Conservation (phyloP, 2,888 invertebrate genomes). For the Rosalia funebris region DNA sequence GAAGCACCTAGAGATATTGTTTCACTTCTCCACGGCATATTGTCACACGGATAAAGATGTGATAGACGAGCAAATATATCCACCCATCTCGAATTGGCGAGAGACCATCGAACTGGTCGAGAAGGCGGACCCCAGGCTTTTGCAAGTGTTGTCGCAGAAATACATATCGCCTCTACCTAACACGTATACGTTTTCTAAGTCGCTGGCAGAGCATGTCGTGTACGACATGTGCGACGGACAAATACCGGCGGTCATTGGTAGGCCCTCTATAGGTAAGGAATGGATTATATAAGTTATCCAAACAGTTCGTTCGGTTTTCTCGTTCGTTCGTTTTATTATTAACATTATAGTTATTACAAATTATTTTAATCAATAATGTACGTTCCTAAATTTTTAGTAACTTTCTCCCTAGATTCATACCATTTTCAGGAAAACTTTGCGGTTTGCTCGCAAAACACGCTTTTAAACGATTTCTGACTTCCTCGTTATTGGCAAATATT, state of each 20-base stretch:
- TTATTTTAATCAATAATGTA: too few species aligned
- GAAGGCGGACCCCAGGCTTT: constrained; percentile 67
- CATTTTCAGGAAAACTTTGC: too few species aligned
- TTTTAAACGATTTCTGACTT: too few species aligned
- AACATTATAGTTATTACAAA: too few species aligned
- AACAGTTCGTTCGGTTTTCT: not conserved
- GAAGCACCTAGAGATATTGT: constrained; percentile 66
- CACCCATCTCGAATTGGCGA: constrained; percentile 75
- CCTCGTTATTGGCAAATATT: too few species aligned
- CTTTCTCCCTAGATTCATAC: too few species aligned
- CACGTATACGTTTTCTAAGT: constrained; percentile 92
- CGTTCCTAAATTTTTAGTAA: too few species aligned
- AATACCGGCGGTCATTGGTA: constrained; percentile 80
- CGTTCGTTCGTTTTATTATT: too few species aligned
- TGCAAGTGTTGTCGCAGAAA: constrained; percentile 71
- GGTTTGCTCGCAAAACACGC: too few species aligned
- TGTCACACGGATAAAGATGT: constrained; percentile 76
- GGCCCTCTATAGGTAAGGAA: constrained; percentile 86
- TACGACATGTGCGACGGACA: constrained; percentile 68
- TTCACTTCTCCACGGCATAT: constrained; percentile 91
- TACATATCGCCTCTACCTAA: constrained; percentile 78
- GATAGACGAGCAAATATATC: constrained; percentile 82
- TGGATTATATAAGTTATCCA: not conserved
- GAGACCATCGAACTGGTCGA: constrained; percentile 75
- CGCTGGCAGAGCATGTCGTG: constrained; percentile 84